Evolutionary conservation across 2,113 vertebrate species (phyloP), one percentile per base, ranked within the genome.

Genomic region (Conger conger): DNA sequence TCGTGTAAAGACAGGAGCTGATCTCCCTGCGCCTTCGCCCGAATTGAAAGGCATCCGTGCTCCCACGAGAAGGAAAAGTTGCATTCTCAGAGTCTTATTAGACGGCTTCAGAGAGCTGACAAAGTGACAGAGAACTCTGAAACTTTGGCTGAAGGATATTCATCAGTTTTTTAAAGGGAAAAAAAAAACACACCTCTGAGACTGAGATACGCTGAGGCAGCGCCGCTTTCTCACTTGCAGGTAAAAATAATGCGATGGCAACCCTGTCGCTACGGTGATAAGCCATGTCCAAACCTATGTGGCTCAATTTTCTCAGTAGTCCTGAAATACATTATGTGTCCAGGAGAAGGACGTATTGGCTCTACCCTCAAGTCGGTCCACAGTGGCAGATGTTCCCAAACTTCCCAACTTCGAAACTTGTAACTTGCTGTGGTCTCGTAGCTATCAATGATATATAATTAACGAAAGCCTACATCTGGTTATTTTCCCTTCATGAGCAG

Each of bases 181-280:
- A 80, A 83, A 33, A 73, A 87, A 89, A 84, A 73, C 23, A 73
- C 30, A 73, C 63, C 83, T 87, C 84, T 88, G 81, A 86, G 89
- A 89, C 63, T 89, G 89, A 90, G 87, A 88, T 85, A 63, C 60
- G 87, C 77, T 68, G 63, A 15, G 77, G 86, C 76, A 60, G 50
- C 78, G 79, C 80, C 40, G 73, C 85, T 84, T 81, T 87, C 85
- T 86, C 86, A 63, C 78, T 73, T 60, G 54, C 42, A 73, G 86
- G 87, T 87, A 91, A 91, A 91, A 91, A 92, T 87, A 89, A 85
- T 76, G 40, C 85, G 33, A 83, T 73, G 27, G 85, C 86, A 76
- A 77, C 85, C 45, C 20, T 30, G 88, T 89, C 85, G 84, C 89
- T 84, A 87, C 79, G 42, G 76, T 79, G 79, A 87, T 85, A 86